These are phyloP conservation scores for Ophion slaviceki DNA, from an alignment of 2,888 invertebrate species.

Conservation along the genomic window DNA sequence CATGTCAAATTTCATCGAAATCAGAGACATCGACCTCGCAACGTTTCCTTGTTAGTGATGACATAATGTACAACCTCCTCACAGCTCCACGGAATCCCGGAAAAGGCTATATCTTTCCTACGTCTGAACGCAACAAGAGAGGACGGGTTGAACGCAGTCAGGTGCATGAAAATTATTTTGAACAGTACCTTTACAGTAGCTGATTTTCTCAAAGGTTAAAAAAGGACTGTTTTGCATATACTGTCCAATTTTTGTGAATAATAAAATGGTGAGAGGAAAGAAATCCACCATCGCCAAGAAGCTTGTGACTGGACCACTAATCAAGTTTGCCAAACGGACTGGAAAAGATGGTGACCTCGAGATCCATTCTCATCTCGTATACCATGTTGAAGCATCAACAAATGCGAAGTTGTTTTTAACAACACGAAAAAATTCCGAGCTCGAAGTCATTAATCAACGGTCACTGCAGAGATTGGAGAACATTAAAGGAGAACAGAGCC, in stretches of 20 bases:
- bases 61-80: conserved; percentile 2
- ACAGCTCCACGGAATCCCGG: conserved; percentile 51
- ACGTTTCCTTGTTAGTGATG: too few species aligned
- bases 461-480: conserved; percentile 23
- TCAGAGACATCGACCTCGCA: too few species aligned
- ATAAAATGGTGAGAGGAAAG: conserved; percentile 40
- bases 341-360: conserved; percentile 54
- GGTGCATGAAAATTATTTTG: conserved; percentile 64
- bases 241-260: conserved; percentile 54
- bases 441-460: conserved; percentile 34
- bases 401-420: conserved; percentile 55
- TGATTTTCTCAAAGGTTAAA: conserved; percentile 65
- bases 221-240: conserved; percentile 64
- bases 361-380: conserved; percentile 50
- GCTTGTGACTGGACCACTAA: conserved; percentile 61
- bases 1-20: too few species aligned
- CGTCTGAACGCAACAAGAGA: conserved; percentile 40
- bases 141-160: conserved; percentile 59
- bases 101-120: conserved; percentile 57
- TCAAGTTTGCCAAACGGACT: conserved; percentile 54
- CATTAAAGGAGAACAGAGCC: conserved; percentile 51
- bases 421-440: conserved; percentile 38
- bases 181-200: conserved; percentile 67
- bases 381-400: conserved; percentile 58
- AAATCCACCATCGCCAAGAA: conserved; percentile 32